A percentile compares a stretch with the other conserved stretches of the same genome.
phyloP scores from a whole-genome alignment of 2,888 invertebrate genomes.

The Machimus atricapillus region DNA sequence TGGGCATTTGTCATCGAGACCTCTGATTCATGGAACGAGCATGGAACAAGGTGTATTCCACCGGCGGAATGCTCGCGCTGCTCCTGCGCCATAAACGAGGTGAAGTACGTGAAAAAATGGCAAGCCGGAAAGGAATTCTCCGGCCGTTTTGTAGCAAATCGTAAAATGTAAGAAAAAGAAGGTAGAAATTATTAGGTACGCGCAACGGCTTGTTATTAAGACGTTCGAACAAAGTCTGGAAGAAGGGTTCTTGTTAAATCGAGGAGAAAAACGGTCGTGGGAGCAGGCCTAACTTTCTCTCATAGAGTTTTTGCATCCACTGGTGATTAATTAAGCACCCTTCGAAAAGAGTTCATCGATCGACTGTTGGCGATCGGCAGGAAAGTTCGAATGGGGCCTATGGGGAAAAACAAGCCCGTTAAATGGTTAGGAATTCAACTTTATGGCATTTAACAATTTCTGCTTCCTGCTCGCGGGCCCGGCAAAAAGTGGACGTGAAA shows the following conservation, averaged over 20 bases:
- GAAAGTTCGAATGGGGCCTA: background rate
- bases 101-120: constrained; percentile 18
- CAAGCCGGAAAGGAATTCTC: background rate
- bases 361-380: background rate
- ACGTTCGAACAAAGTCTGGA: background rate
- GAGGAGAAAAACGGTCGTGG: background rate
- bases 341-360: background rate
- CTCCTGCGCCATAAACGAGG: constrained; percentile 12
- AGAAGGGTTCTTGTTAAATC: background rate
- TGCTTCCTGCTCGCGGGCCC: background rate
- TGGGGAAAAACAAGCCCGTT: background rate
- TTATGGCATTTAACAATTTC: background rate
- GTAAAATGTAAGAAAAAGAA: background rate
- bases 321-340: background rate
- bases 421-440: background rate
- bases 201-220: background rate
- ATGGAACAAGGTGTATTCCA: background rate
- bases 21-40: constrained; percentile 19
- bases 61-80: background rate
- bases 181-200: background rate
- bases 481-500: background rate
- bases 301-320: background rate
- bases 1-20: constrained; percentile 29
- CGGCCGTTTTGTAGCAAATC: background rate
- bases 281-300: background rate